Evolutionary conservation across 2,888 invertebrate genomes (phyloP).

Genomic region (Allolobophora icterica): DNA sequence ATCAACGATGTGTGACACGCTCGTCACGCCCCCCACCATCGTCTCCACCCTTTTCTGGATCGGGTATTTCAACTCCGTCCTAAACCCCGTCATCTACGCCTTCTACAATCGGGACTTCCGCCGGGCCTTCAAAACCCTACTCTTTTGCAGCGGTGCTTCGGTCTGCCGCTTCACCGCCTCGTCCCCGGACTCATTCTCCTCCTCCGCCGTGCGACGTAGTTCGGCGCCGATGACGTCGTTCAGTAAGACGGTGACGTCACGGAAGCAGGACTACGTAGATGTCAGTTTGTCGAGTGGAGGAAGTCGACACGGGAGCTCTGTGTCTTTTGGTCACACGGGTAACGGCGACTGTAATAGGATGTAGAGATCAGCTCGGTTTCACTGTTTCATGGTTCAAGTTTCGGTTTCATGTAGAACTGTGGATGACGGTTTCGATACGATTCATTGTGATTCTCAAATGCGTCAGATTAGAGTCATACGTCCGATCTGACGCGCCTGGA

Average conservation of each 20-base stretch:
- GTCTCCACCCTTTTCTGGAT: conserved; percentile 55
- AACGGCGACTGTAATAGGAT: neutral
- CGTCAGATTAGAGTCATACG: too few relatives aligned
- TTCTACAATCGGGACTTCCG: neutral
- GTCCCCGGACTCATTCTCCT: neutral
- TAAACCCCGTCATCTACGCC: conserved; percentile 9
- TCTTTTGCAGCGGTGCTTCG: neutral
- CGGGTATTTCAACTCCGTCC: conserved; percentile 48
- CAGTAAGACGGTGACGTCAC: neutral
- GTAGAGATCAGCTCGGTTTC: neutral
- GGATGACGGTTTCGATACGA: too few relatives aligned
- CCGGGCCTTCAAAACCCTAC: neutral
- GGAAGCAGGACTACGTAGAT: neutral
- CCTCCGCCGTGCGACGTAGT: neutral
- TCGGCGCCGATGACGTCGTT: conserved; percentile 22
- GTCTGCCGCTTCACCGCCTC: conserved; percentile 19
- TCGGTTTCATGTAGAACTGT: too few relatives aligned
- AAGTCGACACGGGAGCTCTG: neutral
- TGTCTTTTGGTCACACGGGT: neutral
- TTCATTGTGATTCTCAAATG: too few relatives aligned
- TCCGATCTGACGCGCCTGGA: too few relatives aligned
- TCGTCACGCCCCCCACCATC: conserved; percentile 39
- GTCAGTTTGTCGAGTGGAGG: neutral
- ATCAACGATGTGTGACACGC: conserved; percentile 35
- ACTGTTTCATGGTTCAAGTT: too few relatives aligned